Evolutionary conservation across 2,797 vertebrate species (phyloP).

Genomic region (Erethizon dorsatum): DNA sequence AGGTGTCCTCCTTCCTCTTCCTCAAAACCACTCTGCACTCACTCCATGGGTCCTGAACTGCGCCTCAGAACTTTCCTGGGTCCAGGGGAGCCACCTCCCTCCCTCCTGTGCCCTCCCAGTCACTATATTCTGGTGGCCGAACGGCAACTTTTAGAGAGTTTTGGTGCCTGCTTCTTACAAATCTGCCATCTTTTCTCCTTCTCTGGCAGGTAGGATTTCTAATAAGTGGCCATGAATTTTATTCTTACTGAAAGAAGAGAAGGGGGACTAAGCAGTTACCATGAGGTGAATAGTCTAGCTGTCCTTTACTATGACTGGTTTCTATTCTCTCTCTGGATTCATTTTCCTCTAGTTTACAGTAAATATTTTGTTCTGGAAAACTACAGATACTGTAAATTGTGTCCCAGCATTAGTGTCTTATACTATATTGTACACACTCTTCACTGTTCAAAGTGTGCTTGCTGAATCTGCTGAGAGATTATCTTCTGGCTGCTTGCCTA

Average conservation of each 20-base stretch:
- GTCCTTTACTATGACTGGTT: fast-evolving
- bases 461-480: neutral
- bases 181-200: no score
- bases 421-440: neutral
- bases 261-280: no score
- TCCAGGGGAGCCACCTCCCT: no score
- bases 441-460: neutral
- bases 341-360: fast-evolving
- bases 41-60: no score
- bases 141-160: no score
- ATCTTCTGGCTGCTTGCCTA: neutral
- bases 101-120: no score
- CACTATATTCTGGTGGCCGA: no score
- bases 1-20: no score
- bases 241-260: neutral
- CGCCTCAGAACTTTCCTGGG: no score
- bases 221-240: neutral
- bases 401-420: neutral
- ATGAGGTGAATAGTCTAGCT: neutral
- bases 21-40: no score
- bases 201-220: neutral
- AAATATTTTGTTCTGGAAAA: neutral
- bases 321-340: neutral
- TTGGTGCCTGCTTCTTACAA: no score
- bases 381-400: neutral